Evolutionary conservation across 2,797 vertebrate genomes (phyloP).

Genomic region (Gambusia yucatana): DNA sequence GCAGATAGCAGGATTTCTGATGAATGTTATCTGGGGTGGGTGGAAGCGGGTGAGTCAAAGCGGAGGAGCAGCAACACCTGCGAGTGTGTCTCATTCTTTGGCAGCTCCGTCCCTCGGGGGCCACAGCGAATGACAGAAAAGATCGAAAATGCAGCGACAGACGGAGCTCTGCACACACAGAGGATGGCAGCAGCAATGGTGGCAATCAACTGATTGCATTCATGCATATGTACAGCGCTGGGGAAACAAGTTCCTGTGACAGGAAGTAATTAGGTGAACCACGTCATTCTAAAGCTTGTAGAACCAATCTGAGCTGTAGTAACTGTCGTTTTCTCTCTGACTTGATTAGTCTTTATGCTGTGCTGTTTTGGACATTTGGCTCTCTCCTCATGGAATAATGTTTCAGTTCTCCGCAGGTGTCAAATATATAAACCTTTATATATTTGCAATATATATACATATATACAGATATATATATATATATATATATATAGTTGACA

Average conservation of each 20-base stretch:
- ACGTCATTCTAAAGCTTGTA: background rate
- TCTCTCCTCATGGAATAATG: background rate
- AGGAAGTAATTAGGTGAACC: background rate
- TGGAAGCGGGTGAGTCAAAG: slow-evolving; percentile 32
- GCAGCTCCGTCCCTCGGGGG: slow-evolving; percentile 11
- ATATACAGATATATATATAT: no score
- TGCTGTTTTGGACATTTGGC: background rate
- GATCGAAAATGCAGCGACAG: slow-evolving; percentile 13
- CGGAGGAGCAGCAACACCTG: slow-evolving; percentile 37
- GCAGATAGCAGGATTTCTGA: slow-evolving; percentile 7
- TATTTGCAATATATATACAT: no score
- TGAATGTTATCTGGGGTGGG: slow-evolving; percentile 16
- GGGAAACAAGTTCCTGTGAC: background rate
- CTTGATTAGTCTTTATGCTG: background rate
- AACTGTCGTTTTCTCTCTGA: background rate
- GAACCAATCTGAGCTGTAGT: background rate
- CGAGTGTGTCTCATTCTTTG: slow-evolving; percentile 32
- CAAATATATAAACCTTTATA: background rate
- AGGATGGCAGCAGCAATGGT: slow-evolving; percentile 4
- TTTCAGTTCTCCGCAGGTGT: background rate
- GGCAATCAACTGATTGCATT: background rate
- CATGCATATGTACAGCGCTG: background rate
- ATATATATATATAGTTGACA: no score
- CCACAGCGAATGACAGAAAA: slow-evolving; percentile 19
- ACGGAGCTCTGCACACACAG: background rate